Percentiles rank a stretch among this genome's conserved stretches.
These are phyloP conservation scores for Microctenopoma stevenorrisi DNA, from an alignment of 2,797 vertebrate genomes.

Conservation along the genomic window DNA sequence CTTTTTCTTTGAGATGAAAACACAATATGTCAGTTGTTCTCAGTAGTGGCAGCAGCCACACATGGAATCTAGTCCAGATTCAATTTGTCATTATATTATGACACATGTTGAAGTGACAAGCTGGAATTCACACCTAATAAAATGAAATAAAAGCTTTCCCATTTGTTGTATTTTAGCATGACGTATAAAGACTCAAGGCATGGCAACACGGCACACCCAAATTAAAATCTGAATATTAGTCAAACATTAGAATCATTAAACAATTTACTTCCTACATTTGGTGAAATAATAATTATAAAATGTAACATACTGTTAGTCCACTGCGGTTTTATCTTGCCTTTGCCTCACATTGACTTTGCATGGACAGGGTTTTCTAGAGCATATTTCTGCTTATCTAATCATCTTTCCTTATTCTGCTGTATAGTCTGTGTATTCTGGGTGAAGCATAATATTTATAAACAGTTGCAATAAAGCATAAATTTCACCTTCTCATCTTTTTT, in stretches of 20 bases:
- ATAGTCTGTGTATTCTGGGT: constrained; percentile 23
- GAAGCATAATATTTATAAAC: constrained; percentile 46
- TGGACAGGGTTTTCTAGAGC: constrained; percentile 10
- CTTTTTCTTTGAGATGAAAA: constrained; percentile 34
- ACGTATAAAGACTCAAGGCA: neutral
- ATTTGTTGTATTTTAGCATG: constrained; percentile 23
- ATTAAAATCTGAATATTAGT: neutral
- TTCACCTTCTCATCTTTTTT: constrained; percentile 26
- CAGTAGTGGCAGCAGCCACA: constrained; percentile 27
- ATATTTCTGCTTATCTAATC: constrained; percentile 43
- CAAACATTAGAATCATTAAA: neutral
- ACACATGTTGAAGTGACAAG: constrained; percentile 40
- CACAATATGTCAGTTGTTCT: constrained; percentile 38
- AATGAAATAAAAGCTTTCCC: constrained; percentile 28
- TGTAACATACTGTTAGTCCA: no score
- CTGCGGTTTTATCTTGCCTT: neutral
- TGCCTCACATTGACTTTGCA: constrained; percentile 24
- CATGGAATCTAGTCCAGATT: constrained; percentile 33
- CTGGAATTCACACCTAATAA: constrained; percentile 51
- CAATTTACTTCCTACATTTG: constrained; percentile 2
- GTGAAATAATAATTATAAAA: neutral
- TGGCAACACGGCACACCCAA: neutral
- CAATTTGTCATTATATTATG: constrained; percentile 44
- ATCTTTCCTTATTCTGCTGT: constrained; percentile 32
- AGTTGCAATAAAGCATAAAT: constrained; percentile 44